These are phyloP conservation scores for Pitangus sulphuratus DNA, from an alignment of 2,797 vertebrate genomes.

Conservation along the genomic window DNA sequence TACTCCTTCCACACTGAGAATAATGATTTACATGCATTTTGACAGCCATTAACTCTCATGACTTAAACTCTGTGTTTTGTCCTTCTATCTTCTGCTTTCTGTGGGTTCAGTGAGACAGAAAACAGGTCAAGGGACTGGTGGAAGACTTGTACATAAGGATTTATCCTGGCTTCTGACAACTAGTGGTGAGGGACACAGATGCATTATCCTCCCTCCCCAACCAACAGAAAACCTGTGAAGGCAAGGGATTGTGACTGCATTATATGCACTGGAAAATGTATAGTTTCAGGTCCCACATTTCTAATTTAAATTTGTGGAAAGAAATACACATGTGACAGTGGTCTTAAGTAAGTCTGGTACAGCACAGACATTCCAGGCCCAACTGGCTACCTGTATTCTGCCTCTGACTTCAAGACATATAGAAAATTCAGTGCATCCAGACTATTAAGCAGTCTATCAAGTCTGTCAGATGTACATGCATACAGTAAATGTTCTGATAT, in stretches of 20 bases:
- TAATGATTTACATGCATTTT: not conserved
- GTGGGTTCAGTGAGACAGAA: not conserved
- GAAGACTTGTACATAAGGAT: fast-evolving
- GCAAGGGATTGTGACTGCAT: not conserved
- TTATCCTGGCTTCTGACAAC: not conserved
- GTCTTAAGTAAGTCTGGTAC: not conserved
- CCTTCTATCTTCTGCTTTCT: not conserved
- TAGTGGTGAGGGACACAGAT: not conserved
- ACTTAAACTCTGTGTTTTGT: not conserved
- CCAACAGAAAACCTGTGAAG: not conserved
- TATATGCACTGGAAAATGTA: not conserved
- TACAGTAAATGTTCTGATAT: not conserved
- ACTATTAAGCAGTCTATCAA: not conserved
- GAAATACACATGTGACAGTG: not conserved
- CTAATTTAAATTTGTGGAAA: not conserved
- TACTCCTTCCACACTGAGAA: not conserved
- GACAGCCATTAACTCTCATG: not conserved
- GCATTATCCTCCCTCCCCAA: not conserved
- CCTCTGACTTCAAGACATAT: not conserved
- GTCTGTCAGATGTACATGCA: not conserved
- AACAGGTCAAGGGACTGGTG: not conserved
- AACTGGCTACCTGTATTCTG: not conserved
- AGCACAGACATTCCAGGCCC: not conserved
- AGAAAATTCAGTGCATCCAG: not conserved
- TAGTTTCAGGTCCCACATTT: not conserved